Evolutionary conservation across 2,888 invertebrate species (phyloP).

Genomic region (Hydroisotoma schaefferi): DNA sequence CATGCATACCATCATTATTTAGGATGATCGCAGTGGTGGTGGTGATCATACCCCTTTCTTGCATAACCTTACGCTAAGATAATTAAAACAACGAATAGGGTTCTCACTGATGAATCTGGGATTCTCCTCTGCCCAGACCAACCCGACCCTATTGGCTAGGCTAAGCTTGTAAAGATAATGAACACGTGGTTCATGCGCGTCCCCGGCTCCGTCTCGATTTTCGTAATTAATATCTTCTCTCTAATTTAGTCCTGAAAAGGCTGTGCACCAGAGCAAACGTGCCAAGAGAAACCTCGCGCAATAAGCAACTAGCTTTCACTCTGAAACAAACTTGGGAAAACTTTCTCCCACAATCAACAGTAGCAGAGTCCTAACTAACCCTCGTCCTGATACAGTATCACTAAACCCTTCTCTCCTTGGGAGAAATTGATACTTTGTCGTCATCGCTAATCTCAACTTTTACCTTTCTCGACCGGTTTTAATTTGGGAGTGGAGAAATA

Average conservation of each 20-base stretch:
- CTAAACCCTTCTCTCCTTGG: background rate
- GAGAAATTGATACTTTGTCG: background rate
- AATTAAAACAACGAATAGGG: conserved; percentile 47
- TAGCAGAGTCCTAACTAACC: too few relatives aligned
- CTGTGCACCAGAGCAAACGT: conserved; percentile 41
- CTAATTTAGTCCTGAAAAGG: conserved; percentile 43
- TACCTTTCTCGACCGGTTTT: too few relatives aligned
- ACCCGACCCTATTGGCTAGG: conserved; percentile 41
- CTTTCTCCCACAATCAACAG: background rate
- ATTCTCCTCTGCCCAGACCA: conserved; percentile 27
- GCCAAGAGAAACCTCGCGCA: conserved; percentile 25
- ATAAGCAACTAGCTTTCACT: conserved; percentile 3
- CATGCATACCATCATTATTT: conserved; percentile 24
- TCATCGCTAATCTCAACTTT: too few relatives aligned
- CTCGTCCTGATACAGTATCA: background rate
- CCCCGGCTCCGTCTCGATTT: conserved; percentile 39
- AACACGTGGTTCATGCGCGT: conserved; percentile 49
- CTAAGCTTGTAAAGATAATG: conserved; percentile 45
- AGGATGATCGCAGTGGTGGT: too few relatives aligned
- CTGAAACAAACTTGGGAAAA: background rate
- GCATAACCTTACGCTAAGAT: conserved; percentile 45
- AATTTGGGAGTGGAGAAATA: too few relatives aligned
- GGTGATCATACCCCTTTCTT: conserved; percentile 34
- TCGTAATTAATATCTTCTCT: conserved; percentile 46
- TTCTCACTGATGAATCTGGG: conserved; percentile 42